Evolutionary conservation across 2,888 invertebrate species (phyloP).

Genomic region (Pinctada fucata): DNA sequence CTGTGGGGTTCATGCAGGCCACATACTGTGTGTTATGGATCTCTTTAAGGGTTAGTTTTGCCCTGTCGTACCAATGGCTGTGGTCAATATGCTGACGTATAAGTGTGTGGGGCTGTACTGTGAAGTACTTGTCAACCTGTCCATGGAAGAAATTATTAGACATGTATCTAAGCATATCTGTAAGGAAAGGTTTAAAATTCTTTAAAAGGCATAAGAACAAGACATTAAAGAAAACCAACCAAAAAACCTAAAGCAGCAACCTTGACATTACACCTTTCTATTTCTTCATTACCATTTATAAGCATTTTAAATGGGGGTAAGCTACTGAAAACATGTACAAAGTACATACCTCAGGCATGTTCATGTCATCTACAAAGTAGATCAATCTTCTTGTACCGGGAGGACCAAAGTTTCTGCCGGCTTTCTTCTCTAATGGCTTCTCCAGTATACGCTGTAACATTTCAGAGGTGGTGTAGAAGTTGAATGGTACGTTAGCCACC

Average conservation of each 20-base stretch:
- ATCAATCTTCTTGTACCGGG: constrained; percentile 95
- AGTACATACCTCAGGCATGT: constrained; percentile 92
- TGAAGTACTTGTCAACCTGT: constrained; percentile 91
- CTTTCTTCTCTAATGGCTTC: constrained; percentile 96
- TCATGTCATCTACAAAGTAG: constrained; percentile 98
- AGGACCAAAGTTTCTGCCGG: constrained; percentile 95
- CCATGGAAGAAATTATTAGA: too few relatives aligned
- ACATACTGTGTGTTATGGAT: constrained; percentile 98
- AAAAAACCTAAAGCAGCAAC: too few relatives aligned
- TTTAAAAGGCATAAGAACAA: too few relatives aligned
- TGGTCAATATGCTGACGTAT: constrained; percentile 97
- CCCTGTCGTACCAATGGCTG: constrained; percentile 96
- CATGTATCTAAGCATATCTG: too few relatives aligned
- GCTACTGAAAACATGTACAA: too few relatives aligned
- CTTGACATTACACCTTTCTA: too few relatives aligned
- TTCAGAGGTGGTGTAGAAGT: constrained; percentile 93
- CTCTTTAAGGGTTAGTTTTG: constrained; percentile 91
- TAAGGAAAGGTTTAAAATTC: too few relatives aligned
- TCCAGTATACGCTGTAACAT: constrained; percentile 87
- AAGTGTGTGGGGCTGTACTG: constrained; percentile 96
- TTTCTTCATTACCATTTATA: too few relatives aligned
- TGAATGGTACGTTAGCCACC: constrained; percentile 94
- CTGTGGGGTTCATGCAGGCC: constrained; percentile 98
- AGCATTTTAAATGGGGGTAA: too few relatives aligned
- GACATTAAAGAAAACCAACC: too few relatives aligned